Evolutionary conservation across 2,113 vertebrate genomes (phyloP), one percentile per base, ranked within the genome.

Genomic region (Delphinapterus leucas): DNA sequence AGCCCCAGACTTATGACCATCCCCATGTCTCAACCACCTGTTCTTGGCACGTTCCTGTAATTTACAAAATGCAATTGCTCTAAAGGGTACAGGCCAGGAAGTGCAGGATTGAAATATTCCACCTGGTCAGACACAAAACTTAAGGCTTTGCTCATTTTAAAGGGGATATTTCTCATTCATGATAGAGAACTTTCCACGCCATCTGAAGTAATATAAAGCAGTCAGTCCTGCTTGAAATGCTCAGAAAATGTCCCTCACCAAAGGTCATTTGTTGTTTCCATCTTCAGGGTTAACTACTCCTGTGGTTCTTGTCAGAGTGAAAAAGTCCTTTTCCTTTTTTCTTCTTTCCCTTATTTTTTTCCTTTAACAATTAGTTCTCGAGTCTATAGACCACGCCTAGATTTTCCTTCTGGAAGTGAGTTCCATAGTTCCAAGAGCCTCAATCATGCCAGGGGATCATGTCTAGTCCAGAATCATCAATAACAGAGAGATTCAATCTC

Each of bases 21-120:
- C 65, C 58, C 83, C 26, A 0, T 20, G 68, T 97, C 90, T 96
- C 80, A n/a, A 47, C 95, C 83, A 92, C 76, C 96, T 92, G 84
- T 71, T 96, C 55, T 63, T 70, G 74, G 68, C 83, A 84, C 6
- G 5, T 31, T 80, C 77, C 76, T 96, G 49, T 94, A 94, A 92
- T 96, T 89, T 92, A 94, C 93, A 94, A 96, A 93, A 97, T n/a
- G 38, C 84, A 76, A 44, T 85, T 61, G 76, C 88, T 96, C 76
- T 79, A 49, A 93, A 93, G 65, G 80, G 33, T 81, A 61, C 63
- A 71, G 58, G 76, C 88, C 88, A 67, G 86, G 73, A 92, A 92
- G 65, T 14, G 3, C 68, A 33, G 41, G 61, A 58, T 21, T 95
- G 95, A 89, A 83, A 88, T 91, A 82, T 70, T 74, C 85, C 63